Evolutionary conservation across 2,888 invertebrate species (phyloP), one percentile per base, ranked within the genome.

Genomic region (Synergus itoensis): DNA sequence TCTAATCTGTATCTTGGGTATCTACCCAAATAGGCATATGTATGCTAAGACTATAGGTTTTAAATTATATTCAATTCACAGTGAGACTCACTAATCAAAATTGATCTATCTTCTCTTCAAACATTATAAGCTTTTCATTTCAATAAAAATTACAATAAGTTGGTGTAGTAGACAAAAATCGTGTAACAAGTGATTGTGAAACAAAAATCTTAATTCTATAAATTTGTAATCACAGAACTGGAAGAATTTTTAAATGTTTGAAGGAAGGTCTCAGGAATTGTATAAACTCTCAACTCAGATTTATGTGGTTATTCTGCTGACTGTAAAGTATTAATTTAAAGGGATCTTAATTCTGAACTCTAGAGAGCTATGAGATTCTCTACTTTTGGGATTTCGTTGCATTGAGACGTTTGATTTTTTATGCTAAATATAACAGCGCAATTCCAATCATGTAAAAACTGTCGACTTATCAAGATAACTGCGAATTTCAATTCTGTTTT

Each of bases 311-410:
- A 36, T 48, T 73, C 48, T 73, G 36, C 53, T 73, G 18, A 73
- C 73, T 40, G 21, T 69, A 73, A 73, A 73, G 40, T 73, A 1
- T 28, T 5, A 4, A 62, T 9, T 69, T 43, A 1, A 43, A 67
- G 4, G 36, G 14, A 73, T 40, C 36, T 21, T 53, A 45, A 36
- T 53, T 73, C 36, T 36, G 48, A n/a, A 73, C 63, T 43, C 45
- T 84, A 85, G 82, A 86, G 82, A 87, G 81, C 83, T 87, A 82
- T 69, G 73, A 81, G 64, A 80, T 73, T 80, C 63, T 76, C 63
- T 77, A 12, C 79, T 73, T 84, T 79, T 18, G 40, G 78, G 43
- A 60, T 82, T 84, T 90, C 90, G 90, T 90, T 90, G 90, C 89
- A 85, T 85, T 82, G 84, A 85, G 83, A 87, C 83, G 80, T 84